These are phyloP conservation scores for Thermophis baileyi DNA, from an alignment of 2,113 vertebrate genomes.

Conservation along the genomic window DNA sequence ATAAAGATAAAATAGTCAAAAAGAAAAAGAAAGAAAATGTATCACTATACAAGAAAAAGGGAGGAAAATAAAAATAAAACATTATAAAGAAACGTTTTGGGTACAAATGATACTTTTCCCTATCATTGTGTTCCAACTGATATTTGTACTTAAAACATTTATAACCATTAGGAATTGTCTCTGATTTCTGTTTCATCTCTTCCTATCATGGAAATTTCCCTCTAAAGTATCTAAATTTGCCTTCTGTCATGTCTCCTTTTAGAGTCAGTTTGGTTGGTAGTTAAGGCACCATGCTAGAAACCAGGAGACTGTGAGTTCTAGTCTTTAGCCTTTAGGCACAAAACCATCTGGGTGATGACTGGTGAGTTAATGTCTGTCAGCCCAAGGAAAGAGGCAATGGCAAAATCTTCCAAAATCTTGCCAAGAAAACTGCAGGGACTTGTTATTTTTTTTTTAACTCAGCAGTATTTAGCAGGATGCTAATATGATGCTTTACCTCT, in stretches of 20 bases:
- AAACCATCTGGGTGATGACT: not conserved
- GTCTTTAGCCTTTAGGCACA: not conserved
- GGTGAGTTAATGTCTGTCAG: not conserved
- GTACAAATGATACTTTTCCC: not conserved
- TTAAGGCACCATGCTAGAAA: not conserved
- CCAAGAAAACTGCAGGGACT: too few species aligned
- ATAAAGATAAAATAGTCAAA: not conserved
- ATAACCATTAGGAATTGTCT: not conserved
- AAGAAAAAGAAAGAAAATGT: not conserved
- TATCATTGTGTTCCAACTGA: not conserved
- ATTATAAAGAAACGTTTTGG: not conserved
- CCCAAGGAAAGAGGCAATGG: not conserved
- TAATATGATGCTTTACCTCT: conserved; percentile 12
- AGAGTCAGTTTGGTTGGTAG: not conserved
- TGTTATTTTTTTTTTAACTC: conserved; percentile 6
- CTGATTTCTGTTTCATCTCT: not conserved
- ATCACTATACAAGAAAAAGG: not conserved
- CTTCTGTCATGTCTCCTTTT: not conserved
- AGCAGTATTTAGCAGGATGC: conserved; percentile 28
- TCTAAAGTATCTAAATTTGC: not conserved
- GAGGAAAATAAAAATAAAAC: not conserved
- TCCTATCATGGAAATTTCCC: not conserved
- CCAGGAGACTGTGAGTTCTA: not conserved
- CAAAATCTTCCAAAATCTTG: not conserved
- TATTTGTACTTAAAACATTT: not conserved